Evolutionary conservation across 2,888 invertebrate genomes (phyloP).

Genomic region (Gisinianus flammeolus): DNA sequence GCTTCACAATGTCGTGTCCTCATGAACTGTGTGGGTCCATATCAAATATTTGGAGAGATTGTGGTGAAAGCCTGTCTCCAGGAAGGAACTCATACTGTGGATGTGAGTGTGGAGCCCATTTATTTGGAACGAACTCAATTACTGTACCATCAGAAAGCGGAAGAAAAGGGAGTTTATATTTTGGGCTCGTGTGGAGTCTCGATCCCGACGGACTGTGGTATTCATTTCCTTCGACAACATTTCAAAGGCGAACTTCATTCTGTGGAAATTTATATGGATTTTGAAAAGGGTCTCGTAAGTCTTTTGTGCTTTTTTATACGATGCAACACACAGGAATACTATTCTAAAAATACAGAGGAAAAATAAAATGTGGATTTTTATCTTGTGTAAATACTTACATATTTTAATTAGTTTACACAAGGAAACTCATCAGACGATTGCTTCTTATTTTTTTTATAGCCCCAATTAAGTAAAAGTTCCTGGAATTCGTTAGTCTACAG

Average conservation of each 20-base stretch:
- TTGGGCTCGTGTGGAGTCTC: slow-evolving; percentile 93
- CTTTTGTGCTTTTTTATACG: neutral
- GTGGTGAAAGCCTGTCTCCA: slow-evolving; percentile 89
- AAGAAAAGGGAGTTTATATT: slow-evolving; percentile 81
- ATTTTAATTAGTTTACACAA: neutral
- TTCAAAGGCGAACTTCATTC: slow-evolving; percentile 69
- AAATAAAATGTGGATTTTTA: neutral
- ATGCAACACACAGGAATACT: neutral
- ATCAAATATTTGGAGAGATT: slow-evolving; percentile 84
- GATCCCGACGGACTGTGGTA: slow-evolving; percentile 88
- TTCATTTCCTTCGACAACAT: slow-evolving; percentile 75
- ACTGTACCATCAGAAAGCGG: slow-evolving; percentile 75
- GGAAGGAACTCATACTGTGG: slow-evolving; percentile 82
- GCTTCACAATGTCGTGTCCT: slow-evolving; percentile 77
- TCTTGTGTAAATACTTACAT: neutral
- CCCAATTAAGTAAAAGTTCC: slow-evolving; percentile 61
- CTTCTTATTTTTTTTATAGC: neutral
- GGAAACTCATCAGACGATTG: too few species aligned
- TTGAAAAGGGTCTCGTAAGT: neutral
- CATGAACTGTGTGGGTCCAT: slow-evolving; percentile 93
- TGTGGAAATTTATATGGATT: neutral
- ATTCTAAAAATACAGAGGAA: neutral
- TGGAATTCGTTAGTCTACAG: slow-evolving; percentile 87
- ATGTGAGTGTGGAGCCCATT: slow-evolving; percentile 66
- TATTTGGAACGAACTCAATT: slow-evolving; percentile 85